Evolutionary conservation across 2,888 invertebrate species (phyloP).

Genomic region (Athrips mouffetella): DNA sequence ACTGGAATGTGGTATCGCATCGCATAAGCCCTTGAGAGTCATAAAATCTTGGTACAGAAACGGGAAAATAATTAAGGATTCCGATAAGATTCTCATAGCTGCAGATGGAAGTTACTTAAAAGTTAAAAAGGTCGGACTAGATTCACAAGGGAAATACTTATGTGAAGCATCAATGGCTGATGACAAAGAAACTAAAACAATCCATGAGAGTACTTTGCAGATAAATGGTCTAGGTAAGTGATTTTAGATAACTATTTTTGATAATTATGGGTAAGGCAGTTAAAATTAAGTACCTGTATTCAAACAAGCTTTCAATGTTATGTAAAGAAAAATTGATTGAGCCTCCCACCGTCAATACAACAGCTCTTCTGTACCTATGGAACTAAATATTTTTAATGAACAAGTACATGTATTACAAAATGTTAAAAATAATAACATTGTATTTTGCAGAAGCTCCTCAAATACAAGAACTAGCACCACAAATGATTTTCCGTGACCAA

Average conservation of each 20-base stretch:
- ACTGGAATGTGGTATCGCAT: conserved; percentile 6
- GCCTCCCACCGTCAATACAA: too few relatives aligned
- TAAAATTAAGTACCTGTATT: too few relatives aligned
- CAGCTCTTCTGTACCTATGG: too few relatives aligned
- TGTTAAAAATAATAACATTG: too few relatives aligned
- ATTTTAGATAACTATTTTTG: not conserved
- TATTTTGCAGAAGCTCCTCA: too few relatives aligned
- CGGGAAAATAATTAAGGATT: not conserved
- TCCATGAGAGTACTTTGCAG: not conserved
- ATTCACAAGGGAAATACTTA: not conserved
- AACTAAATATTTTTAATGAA: too few relatives aligned
- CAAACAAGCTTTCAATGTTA: too few relatives aligned
- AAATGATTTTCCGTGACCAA: too few relatives aligned
- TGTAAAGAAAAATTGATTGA: too few relatives aligned
- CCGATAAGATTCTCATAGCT: not conserved
- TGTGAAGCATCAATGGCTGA: not conserved
- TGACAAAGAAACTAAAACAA: not conserved
- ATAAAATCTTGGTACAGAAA: conserved; percentile 12
- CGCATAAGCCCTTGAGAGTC: conserved; percentile 11
- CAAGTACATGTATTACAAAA: too few relatives aligned
- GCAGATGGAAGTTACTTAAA: not conserved
- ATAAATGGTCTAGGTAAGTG: not conserved
- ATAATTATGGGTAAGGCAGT: too few relatives aligned
- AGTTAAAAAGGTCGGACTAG: not conserved
- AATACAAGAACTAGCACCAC: too few relatives aligned